phyloP scores from a whole-genome alignment of 2,113 vertebrate species.

The Mesitornis unicolor region DNA sequence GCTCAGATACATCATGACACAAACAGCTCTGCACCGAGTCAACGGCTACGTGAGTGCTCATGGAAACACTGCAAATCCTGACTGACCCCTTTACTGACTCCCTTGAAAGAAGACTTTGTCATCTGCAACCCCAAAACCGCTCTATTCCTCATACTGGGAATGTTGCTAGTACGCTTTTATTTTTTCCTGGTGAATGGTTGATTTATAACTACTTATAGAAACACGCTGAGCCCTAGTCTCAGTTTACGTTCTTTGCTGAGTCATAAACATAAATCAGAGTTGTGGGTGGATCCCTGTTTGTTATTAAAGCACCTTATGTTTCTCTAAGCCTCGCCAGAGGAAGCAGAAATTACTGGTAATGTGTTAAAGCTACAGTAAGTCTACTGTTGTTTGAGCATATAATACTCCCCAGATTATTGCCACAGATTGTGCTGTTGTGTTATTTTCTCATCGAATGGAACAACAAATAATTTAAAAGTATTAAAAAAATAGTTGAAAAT shows the following conservation, averaged over 20 bases:
- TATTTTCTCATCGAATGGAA: not conserved
- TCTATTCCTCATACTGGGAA: not conserved
- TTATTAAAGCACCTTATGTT: slow-evolving; percentile 63
- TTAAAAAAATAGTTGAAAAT: not conserved
- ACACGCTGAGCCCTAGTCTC: slow-evolving; percentile 20
- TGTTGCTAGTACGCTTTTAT: not conserved
- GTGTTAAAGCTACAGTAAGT: slow-evolving; percentile 2
- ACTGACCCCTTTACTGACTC: not conserved
- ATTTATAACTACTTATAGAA: slow-evolving; percentile 52
- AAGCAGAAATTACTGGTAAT: slow-evolving; percentile 46
- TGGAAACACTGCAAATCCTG: not conserved
- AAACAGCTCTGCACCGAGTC: not conserved
- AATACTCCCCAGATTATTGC: not conserved
- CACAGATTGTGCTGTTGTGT: not conserved
- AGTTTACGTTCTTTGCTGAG: slow-evolving; percentile 49
- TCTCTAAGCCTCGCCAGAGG: not conserved
- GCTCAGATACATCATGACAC: not conserved
- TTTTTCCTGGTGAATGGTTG: not conserved
- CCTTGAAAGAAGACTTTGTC: not conserved
- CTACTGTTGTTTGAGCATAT: not conserved
- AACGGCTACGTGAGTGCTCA: not conserved
- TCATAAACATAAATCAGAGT: slow-evolving; percentile 54
- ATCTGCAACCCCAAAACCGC: not conserved
- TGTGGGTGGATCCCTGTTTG: slow-evolving; percentile 52
- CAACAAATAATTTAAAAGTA: not conserved